Evolutionary conservation across 2,113 vertebrate genomes (phyloP).

Genomic region (Pelobates fuscus): DNA sequence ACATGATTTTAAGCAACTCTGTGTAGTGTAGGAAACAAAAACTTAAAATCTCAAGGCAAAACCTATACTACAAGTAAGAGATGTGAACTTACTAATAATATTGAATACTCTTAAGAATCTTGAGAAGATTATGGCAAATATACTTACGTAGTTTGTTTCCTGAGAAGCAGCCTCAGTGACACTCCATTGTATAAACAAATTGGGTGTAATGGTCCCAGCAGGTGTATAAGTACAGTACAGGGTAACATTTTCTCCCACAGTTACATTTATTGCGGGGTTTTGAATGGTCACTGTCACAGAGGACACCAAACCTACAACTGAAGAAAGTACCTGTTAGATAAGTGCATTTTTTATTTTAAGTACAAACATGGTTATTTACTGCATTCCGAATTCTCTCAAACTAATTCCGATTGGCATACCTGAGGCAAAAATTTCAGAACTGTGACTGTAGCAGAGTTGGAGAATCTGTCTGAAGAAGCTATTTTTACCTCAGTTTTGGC

Average conservation of each 20-base stretch:
- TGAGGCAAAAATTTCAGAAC: too few species aligned
- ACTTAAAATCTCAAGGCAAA: too few species aligned
- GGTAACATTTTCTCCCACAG: conserved; percentile 50
- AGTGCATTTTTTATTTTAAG: background rate
- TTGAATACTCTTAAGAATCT: background rate
- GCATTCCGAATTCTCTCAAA: too few species aligned
- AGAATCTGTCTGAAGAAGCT: too few species aligned
- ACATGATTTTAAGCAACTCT: too few species aligned
- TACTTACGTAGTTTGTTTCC: conserved; percentile 10
- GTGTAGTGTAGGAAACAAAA: too few species aligned
- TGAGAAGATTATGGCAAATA: background rate
- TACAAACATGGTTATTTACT: too few species aligned
- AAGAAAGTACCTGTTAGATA: background rate
- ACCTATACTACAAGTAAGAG: too few species aligned
- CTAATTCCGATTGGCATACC: too few species aligned
- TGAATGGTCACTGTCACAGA: conserved; percentile 52
- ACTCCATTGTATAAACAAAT: conserved; percentile 63
- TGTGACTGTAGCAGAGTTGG: too few species aligned
- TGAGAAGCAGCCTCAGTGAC: conserved; percentile 51
- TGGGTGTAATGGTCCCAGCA: rapidly evolving
- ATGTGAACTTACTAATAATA: too few species aligned
- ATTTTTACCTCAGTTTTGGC: too few species aligned
- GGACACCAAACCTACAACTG: conserved; percentile 51
- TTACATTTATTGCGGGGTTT: conserved; percentile 56
- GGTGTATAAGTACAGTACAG: conserved; percentile 56